Evolutionary conservation across 2,113 vertebrate genomes (phyloP), one percentile per base, ranked within the genome.

Genomic region (Pelvicachromis taeniatus): DNA sequence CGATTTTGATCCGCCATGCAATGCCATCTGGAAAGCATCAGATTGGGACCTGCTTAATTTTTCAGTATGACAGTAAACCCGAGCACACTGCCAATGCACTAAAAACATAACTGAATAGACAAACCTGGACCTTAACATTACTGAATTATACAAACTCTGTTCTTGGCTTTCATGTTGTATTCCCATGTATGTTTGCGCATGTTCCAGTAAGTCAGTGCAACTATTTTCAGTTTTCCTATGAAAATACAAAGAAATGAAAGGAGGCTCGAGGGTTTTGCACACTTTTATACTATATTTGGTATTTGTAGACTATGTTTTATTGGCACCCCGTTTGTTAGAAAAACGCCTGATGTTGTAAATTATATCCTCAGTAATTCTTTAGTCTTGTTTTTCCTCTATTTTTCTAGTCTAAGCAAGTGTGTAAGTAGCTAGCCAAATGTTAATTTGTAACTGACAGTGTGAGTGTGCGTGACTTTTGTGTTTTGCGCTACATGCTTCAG

Each of bases 381-480:
- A 56, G 29, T 70, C 68, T 79, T 77, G 75, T 79, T 87, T 87
- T 84, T 84, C 14, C 54, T 81, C 42, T 26, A 11, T 31, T 48
- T 40, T 77, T 82, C 33, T 88, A 45, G 87, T 82, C 81, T 82
- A 35, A 88, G 82, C 54, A 82, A 75, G 70, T 48, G 19, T 31
- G 3, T 75, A 31, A 3, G 45, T 31, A 75, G 70, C 45, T 16
- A 75, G 45, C 45, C 77, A 84, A 85, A 75, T 81, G 65, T 85
- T 89, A 89, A 91, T 89, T 80, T 91, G 77, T 73, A 70, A 70
- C 56, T 80, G 77, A 80, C 80, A 2, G 56, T 70, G 35, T 78
- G 11, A 68, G 80, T 70, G 48, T 45, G 58, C 40, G 45, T 59
- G 53, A 23, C 40, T 42, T 78, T 70, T 61, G 50, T 78, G 73